phyloP scores from a whole-genome alignment of 2,888 invertebrate genomes.

The Heteromurus nitidus region DNA sequence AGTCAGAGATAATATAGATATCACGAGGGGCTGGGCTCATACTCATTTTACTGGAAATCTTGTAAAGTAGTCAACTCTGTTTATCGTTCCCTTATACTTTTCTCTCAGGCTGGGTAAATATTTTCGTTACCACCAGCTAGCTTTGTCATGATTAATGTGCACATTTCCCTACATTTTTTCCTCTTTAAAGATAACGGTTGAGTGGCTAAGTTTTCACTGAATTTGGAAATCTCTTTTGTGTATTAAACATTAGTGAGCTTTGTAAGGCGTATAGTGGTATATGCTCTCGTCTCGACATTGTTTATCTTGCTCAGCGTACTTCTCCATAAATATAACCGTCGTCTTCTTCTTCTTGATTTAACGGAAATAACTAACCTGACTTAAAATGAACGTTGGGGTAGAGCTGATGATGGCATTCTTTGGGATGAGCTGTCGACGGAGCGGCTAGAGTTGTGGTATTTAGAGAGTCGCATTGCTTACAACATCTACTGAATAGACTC shows the following conservation, averaged over 20 bases:
- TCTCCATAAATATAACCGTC: too few species aligned
- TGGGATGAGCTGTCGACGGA: conserved; percentile 59
- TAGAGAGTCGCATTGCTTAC: conserved; percentile 68
- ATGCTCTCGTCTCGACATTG: too few species aligned
- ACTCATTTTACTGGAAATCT: neutral
- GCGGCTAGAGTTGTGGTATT: conserved; percentile 52
- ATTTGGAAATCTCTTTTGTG: too few species aligned
- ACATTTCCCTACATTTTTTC: too few species aligned
- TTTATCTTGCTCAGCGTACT: too few species aligned
- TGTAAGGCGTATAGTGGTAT: too few species aligned
- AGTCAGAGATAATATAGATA: neutral
- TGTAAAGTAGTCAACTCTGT: too few species aligned
- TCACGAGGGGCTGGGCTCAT: neutral
- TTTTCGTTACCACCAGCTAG: conserved; percentile 50
- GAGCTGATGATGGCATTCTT: conserved; percentile 72
- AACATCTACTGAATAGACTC: conserved; percentile 66
- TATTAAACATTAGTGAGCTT: too few species aligned
- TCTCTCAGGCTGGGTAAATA: conserved; percentile 37
- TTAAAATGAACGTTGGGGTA: conserved; percentile 71
- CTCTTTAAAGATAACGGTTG: too few species aligned
- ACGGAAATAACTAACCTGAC: conserved; percentile 70
- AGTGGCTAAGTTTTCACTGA: too few species aligned
- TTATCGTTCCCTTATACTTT: too few species aligned
- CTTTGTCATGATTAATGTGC: conserved; percentile 19
- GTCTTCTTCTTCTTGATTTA: too few species aligned